Base-by-base conservation (phyloP, 1,140 invertebrate genomes). In the Dendroctonus valens region DNA sequence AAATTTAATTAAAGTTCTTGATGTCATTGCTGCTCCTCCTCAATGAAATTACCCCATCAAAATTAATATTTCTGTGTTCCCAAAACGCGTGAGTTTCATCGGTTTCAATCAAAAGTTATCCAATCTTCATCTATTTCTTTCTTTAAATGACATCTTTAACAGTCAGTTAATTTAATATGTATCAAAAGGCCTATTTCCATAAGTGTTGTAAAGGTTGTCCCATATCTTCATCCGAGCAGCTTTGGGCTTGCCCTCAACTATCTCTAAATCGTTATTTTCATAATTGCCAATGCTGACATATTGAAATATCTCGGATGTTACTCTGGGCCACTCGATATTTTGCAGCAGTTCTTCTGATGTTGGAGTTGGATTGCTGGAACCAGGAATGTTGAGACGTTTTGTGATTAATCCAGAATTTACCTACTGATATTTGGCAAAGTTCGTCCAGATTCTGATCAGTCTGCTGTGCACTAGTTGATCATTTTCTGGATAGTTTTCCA, bases 181-280 rank as follows among this genome's bases (percentile, higher is more conserved):
- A 39, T 70, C 57, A 46, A 41, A 68, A 9, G 66, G 60, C 14
- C 14, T 41, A 14, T 44, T 9, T 38, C 61, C 61, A 55, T 64
- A 64, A 26, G 14, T 64, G 5, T 64, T 37, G 40, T 64, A 64
- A 37, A 64, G 14, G 5, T 15, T 46, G 5, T 64, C 61, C 61
- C 61, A 64, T 71, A 85, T 85, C 3, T 74, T 76, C 14, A 85
- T 77, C 44, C 53, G 26, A 7, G 44, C 49, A 46, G 51, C 15
- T 39, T 42, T 64, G 41, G 51, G 61, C 38, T 54, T 59, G n/a
- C 54, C 57, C 48, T 15, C 44, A 37, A 49, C 60, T n/a, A 14
- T 6, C 40, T 7, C 26, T 26, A 42, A 59, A 40, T 68, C 61
- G n/a, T 40, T 57, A 5, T 57, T 44, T 2, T 39, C 39, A 46